Evolutionary conservation across 2,888 invertebrate genomes (phyloP), one percentile per base, ranked within the genome.

Genomic region (Octonoba sinensis): DNA sequence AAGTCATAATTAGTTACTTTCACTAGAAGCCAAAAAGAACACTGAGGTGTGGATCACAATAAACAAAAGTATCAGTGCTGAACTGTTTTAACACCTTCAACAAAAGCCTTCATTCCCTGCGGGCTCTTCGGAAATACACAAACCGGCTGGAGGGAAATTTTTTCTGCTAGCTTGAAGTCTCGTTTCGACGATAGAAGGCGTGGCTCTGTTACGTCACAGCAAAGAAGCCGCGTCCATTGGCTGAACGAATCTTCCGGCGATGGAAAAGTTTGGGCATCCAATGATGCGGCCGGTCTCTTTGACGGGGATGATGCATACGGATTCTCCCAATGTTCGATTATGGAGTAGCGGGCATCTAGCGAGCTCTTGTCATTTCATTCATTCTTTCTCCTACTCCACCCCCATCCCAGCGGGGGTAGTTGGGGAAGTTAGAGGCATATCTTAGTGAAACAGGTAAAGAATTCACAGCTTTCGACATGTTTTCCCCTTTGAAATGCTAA

Each of bases 211-310:
- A 78, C 78, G 78, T 78, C 71, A 72, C n/a, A 16, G 3, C 13
- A 8, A 22, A 44, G 44, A 44, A 8, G 15, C 0, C 44, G 46
- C 47, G n/a, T 44, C 24, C 46, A 78, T 78, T 78, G 78, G 78
- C 59, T 2, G 18, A n/a, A 51, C n/a, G 56, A 65, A 66, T 57
- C 74, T 74, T 57, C 64, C 46, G 66, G 18, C 59, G 27, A 22
- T n/a, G 57, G 74, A 74, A 77, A 77, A 77, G 78, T 78, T 67
- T 78, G 22, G 49, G 20, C 65, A 46, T 72, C 78, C 78, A 78
- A 78, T 78, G 78, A 72, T 72, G 46, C 36, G 59, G 72, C 60
- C 64, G 70, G 77, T 70, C 24, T 36, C 36, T 36, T 36, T 36
- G 36, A 36, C 36, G 36, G 62, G 44, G 62, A 62, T 62, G 76